Evolutionary conservation across 2,888 invertebrate species (phyloP), one percentile per base, ranked within the genome.

Genomic region (Ochropleura plecta): DNA sequence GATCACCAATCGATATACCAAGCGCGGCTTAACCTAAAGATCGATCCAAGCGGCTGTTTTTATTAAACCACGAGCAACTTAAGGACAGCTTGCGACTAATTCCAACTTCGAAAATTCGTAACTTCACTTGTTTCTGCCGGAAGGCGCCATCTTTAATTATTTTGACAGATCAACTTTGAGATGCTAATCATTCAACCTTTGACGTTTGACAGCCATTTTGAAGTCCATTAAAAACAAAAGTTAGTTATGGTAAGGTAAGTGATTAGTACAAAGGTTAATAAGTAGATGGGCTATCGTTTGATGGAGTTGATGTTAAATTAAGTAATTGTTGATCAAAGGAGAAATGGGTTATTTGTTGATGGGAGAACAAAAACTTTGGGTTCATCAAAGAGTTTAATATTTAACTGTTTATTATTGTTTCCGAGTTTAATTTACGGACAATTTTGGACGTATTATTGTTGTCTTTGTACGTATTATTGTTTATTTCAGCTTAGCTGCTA

Each of bases 101-200:
- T 42, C 7, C 6, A 78, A 84, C 53, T 84, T 80, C 57, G 46
- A 69, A 63, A 73, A 72, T 62, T 60, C 16, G 16, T 53, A 18
- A 48, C 72, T 62, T 16, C 14, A 49, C 30, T 40, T 62, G 42
- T 62, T 60, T 40, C 46, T 40, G 16, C 63, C 62, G 53, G 74
- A 59, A 70, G 59, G 40, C 67, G 79, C 76, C 72, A 78, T 81
- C 70, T 84, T 85, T 77, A 77, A 85, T 76, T 70, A 79, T 82
- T 85, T 68, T 85, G 85, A 87, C 85, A 77, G 71, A 57, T 70
- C 57, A 70, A 79, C 82, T 85, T 87, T 66, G 63, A 65, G 57
- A 73, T 81, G 42, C 10, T 73, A 71, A 81, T 69, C 49, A 46
- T n/a, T 30, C 10, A 55, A 59, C 66, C 46, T 85, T 78, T 84